Conservation (phyloP, 2,113 vertebrate genomes). For the Microtus pennsylvanicus region DNA sequence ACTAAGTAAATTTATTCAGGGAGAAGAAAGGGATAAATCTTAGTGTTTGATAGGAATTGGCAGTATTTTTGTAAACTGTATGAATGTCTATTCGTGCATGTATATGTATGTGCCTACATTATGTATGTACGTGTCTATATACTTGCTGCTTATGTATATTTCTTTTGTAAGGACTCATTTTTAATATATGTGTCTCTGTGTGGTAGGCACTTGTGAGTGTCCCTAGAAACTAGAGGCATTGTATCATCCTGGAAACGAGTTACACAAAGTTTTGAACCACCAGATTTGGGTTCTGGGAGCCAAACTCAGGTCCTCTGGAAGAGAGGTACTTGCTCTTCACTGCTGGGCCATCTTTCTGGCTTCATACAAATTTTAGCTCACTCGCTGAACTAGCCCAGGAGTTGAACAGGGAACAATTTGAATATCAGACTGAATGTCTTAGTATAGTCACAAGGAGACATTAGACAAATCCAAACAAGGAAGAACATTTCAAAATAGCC, state of each 20-base stretch:
- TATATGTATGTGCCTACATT: too few species aligned
- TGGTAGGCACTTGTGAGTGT: neutral
- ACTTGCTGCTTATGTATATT: neutral
- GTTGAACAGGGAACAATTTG: neutral
- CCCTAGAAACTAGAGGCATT: neutral
- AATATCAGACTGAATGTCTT: neutral
- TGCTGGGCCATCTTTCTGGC: neutral
- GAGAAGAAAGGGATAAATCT: neutral
- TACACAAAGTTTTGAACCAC: neutral
- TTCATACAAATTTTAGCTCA: neutral
- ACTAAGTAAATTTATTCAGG: neutral
- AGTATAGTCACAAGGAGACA: neutral
- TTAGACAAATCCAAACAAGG: neutral
- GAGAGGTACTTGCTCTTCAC: neutral
- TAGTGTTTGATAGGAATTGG: neutral
- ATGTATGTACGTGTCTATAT: too few species aligned
- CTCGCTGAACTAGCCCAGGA: neutral
- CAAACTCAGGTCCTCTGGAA: neutral
- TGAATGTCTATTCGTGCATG: neutral
- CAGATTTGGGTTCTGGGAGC: neutral
- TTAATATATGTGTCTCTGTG: neutral
- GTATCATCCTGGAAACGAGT: neutral
- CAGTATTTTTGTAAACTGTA: neutral
- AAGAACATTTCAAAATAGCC: neutral
- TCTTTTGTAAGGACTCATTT: neutral